Percentiles rank a stretch among this genome's conserved stretches.
These are phyloP conservation scores for Zosterops pallidus DNA, from an alignment of 2,113 vertebrate genomes.

Conservation along the genomic window DNA sequence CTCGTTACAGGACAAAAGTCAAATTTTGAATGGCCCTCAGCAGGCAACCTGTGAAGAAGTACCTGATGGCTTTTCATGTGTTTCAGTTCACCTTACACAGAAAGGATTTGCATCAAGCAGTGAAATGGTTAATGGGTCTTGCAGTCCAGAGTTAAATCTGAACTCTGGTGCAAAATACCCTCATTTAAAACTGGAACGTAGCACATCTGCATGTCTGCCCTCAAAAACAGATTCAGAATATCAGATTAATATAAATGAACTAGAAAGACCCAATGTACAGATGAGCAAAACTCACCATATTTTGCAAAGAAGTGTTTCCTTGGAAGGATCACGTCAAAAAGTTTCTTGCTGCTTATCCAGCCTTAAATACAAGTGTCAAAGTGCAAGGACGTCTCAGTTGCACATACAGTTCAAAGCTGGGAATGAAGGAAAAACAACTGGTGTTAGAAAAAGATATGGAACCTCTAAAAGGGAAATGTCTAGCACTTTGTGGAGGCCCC, in stretches of 20 bases:
- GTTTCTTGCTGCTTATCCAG: conserved; percentile 87
- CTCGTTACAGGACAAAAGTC: conserved; percentile 71
- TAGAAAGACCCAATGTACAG: conserved; percentile 64
- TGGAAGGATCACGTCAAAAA: conserved; percentile 83
- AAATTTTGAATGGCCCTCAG: conserved; percentile 18
- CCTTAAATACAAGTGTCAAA: conserved; percentile 76
- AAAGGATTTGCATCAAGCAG: conserved; percentile 64
- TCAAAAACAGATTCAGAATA: conserved; percentile 67
- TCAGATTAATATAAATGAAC: conserved; percentile 44
- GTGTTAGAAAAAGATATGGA: conserved; percentile 66
- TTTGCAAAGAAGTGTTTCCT: conserved; percentile 90
- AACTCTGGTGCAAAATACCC: conserved; percentile 39
- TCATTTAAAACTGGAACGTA: conserved; percentile 74
- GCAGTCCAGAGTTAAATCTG: conserved; percentile 62
- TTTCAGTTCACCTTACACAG: conserved; percentile 81
- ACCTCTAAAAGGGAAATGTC: conserved; percentile 65
- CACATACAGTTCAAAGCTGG: conserved; percentile 88
- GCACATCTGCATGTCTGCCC: conserved; percentile 74
- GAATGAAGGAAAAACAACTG: conserved; percentile 72
- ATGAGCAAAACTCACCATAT: conserved; percentile 67
- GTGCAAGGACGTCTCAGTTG: conserved; percentile 81
- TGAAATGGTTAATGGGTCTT: conserved; percentile 58
- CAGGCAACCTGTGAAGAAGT: conserved; percentile 61
- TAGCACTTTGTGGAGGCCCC: conserved; percentile 58
- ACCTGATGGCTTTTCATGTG: conserved; percentile 74